These are phyloP conservation scores for Chitala chitala DNA, from an alignment of 2,113 vertebrate species.

Conservation along the genomic window DNA sequence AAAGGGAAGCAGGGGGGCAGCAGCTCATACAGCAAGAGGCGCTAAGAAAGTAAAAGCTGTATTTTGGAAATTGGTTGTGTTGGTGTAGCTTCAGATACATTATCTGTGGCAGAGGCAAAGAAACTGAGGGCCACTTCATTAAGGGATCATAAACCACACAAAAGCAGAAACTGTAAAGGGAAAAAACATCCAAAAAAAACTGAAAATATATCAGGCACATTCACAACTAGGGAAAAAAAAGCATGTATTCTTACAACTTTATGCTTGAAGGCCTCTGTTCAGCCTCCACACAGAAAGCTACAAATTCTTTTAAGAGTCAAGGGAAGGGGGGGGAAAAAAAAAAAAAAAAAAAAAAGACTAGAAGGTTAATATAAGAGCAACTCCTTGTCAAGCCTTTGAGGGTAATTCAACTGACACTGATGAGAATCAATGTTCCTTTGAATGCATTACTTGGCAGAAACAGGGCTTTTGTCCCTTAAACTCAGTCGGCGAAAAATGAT, in stretches of 20 bases:
- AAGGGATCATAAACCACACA: neutral
- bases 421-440: slow-evolving; percentile 93
- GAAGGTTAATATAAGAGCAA: slow-evolving; percentile 86
- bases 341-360: slow-evolving; percentile 40
- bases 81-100: no score
- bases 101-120: neutral
- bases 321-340: neutral
- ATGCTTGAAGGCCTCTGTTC: slow-evolving; percentile 29
- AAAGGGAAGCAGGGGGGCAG: neutral
- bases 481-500: slow-evolving; percentile 76
- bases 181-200: slow-evolving; percentile 21
- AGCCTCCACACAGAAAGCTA: slow-evolving; percentile 18
- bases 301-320: slow-evolving; percentile 50
- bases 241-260: slow-evolving; percentile 24
- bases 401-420: slow-evolving; percentile 94
- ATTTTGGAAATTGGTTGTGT: neutral
- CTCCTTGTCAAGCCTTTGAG: slow-evolving; percentile 85
- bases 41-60: neutral
- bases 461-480: slow-evolving; percentile 91
- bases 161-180: neutral
- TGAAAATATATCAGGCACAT: neutral
- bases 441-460: slow-evolving; percentile 96
- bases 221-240: slow-evolving; percentile 24
- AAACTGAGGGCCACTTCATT: neutral
- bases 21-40: neutral